These are phyloP conservation scores for Gorilla gorilla DNA, from an alignment of 2,113 vertebrate genomes.

Conservation along the genomic window DNA sequence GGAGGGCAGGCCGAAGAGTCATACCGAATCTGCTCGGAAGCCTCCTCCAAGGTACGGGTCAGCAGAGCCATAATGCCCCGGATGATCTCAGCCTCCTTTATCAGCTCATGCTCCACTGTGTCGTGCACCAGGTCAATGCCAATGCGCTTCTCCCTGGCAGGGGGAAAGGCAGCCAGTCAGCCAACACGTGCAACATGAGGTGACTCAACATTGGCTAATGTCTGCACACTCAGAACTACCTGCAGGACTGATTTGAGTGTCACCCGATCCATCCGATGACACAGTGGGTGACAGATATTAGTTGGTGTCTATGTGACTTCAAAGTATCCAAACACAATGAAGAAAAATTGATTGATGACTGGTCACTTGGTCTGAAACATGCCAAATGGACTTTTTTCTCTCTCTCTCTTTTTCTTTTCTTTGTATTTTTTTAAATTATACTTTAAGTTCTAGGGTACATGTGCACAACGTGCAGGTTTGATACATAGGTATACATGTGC, in stretches of 20 bases:
- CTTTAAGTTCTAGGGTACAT: no score
- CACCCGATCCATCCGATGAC: rapidly evolving
- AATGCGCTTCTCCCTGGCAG: constrained; percentile 85
- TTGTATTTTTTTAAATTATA: no score
- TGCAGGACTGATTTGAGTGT: background rate
- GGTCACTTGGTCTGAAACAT: background rate
- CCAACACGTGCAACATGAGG: rapidly evolving
- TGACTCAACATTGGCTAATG: background rate
- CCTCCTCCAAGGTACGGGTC: constrained; percentile 87
- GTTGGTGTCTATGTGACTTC: background rate
- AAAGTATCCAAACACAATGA: background rate
- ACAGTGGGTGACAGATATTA: background rate
- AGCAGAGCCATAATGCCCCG: constrained; percentile 86
- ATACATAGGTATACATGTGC: no score
- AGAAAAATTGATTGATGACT: background rate
- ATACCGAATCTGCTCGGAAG: constrained; percentile 93
- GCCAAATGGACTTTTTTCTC: background rate
- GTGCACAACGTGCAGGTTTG: no score
- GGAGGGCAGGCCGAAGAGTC: rapidly evolving
- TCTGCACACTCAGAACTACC: background rate
- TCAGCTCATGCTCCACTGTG: constrained; percentile 88
- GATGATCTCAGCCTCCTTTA: constrained; percentile 88
- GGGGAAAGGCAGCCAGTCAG: background rate
- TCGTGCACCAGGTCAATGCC: constrained; percentile 89
- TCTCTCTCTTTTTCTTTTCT: no score